Evolutionary conservation across 2,888 invertebrate genomes (phyloP).

Genomic region (Eurytoma adleriae): DNA sequence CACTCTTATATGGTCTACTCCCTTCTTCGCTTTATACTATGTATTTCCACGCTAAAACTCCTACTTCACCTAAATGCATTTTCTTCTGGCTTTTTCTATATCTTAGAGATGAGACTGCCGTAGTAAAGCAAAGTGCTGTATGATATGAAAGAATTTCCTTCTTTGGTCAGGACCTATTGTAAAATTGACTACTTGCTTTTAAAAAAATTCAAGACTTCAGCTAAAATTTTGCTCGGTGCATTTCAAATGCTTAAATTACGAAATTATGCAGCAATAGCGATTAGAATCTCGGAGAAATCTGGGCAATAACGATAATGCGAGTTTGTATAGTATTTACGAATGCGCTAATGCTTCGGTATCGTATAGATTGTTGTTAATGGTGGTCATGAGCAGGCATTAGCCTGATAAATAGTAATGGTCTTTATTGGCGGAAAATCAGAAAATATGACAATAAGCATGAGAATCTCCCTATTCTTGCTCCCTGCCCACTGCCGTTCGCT

Average conservation of each 20-base stretch:
- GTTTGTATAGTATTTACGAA: slow-evolving; percentile 35
- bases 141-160: slow-evolving; percentile 30
- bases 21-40: slow-evolving; percentile 47
- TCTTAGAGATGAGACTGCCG: slow-evolving; percentile 7
- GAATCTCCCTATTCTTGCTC: slow-evolving; percentile 60
- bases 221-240: too few relatives aligned
- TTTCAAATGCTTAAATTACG: background rate
- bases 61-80: slow-evolving; percentile 55
- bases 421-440: slow-evolving; percentile 76
- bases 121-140: slow-evolving; percentile 16
- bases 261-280: slow-evolving; percentile 11
- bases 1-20: slow-evolving; percentile 38
- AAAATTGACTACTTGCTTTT: too few relatives aligned
- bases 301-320: slow-evolving; percentile 40
- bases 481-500: slow-evolving; percentile 46
- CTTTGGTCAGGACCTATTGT: too few relatives aligned
- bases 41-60: slow-evolving; percentile 48
- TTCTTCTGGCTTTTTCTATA: slow-evolving; percentile 47
- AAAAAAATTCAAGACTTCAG: too few relatives aligned
- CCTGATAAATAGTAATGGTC: slow-evolving; percentile 76
- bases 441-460: slow-evolving; percentile 70
- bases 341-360: slow-evolving; percentile 68
- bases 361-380: slow-evolving; percentile 75
- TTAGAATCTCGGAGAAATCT: slow-evolving; percentile 41
- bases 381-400: slow-evolving; percentile 75